These are phyloP conservation scores for Pandion haliaetus DNA, from an alignment of 2,113 vertebrate genomes.

Conservation along the genomic window DNA sequence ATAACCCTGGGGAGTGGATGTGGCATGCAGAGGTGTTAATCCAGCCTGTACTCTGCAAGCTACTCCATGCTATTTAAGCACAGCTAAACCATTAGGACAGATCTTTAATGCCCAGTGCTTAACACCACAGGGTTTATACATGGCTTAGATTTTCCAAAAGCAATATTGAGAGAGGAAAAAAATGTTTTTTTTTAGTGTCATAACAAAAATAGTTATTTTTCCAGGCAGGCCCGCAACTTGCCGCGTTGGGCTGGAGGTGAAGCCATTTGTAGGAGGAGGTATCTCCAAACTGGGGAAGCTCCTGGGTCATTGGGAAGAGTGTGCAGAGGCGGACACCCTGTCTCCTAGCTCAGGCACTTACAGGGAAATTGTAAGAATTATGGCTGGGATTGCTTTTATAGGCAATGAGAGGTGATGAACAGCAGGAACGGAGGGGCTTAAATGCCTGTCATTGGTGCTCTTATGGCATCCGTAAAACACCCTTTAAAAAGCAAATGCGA, in stretches of 20 bases:
- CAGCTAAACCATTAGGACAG: background rate
- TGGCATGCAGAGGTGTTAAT: background rate
- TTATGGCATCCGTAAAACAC: background rate
- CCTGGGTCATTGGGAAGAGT: background rate
- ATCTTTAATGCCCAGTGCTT: background rate
- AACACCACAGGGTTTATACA: background rate
- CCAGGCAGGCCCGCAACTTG: background rate
- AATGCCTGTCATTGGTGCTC: background rate
- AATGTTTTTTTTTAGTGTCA: rapidly evolving
- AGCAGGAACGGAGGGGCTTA: no score
- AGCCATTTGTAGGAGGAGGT: background rate
- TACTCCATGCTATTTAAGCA: rapidly evolving
- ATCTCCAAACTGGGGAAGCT: background rate
- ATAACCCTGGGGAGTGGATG: background rate
- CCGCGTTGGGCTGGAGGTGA: background rate
- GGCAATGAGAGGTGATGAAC: no score
- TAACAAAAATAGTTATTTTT: background rate
- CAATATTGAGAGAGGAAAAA: background rate
- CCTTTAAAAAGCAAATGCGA: background rate
- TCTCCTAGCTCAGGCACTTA: no score
- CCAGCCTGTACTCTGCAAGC: background rate
- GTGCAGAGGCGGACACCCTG: background rate
- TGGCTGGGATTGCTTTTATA: background rate
- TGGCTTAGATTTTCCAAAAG: background rate
- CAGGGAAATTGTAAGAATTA: background rate